A percentile compares a stretch with the other conserved stretches of the same genome.
Evolutionary conservation across 2,888 invertebrate genomes (phyloP).

Genomic region (Lymantria monacha): DNA sequence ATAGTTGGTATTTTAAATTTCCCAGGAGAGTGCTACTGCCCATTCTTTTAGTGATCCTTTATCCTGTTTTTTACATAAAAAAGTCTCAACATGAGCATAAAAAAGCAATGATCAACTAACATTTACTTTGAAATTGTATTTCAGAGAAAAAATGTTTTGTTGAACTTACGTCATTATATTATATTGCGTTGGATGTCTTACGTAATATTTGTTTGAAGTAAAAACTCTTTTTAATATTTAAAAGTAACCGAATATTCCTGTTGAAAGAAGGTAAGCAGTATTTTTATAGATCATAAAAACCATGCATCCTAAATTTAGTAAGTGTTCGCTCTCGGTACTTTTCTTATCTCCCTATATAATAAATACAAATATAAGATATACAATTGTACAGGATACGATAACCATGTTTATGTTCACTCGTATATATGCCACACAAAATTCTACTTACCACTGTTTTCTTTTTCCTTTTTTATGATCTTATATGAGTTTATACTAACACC

Average conservation of each 20-base stretch:
- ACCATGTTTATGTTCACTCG: background rate
- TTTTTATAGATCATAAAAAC: slow-evolving; percentile 56
- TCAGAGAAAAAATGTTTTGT: too few relatives aligned
- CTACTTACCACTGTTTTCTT: background rate
- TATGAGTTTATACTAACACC: background rate
- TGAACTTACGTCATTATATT: too few relatives aligned
- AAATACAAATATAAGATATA: background rate
- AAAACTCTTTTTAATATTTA: slow-evolving; percentile 48
- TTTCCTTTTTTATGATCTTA: background rate
- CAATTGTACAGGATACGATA: background rate
- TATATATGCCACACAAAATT: background rate
- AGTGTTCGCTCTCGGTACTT: slow-evolving; percentile 22
- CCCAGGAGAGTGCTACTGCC: too few relatives aligned
- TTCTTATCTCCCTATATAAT: slow-evolving; percentile 16
- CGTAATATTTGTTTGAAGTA: too few relatives aligned
- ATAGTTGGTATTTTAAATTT: too few relatives aligned
- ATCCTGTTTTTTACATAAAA: too few relatives aligned
- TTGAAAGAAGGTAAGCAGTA: slow-evolving; percentile 40
- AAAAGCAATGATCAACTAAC: too few relatives aligned
- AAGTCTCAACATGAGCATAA: too few relatives aligned
- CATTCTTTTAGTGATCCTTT: too few relatives aligned
- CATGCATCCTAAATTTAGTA: slow-evolving; percentile 46
- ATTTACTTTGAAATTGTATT: too few relatives aligned
- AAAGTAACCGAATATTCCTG: slow-evolving; percentile 42
- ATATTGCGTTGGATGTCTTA: too few relatives aligned